phyloP scores from a whole-genome alignment of 2,797 vertebrate genomes.

The Mormyrops boulengeri region DNA sequence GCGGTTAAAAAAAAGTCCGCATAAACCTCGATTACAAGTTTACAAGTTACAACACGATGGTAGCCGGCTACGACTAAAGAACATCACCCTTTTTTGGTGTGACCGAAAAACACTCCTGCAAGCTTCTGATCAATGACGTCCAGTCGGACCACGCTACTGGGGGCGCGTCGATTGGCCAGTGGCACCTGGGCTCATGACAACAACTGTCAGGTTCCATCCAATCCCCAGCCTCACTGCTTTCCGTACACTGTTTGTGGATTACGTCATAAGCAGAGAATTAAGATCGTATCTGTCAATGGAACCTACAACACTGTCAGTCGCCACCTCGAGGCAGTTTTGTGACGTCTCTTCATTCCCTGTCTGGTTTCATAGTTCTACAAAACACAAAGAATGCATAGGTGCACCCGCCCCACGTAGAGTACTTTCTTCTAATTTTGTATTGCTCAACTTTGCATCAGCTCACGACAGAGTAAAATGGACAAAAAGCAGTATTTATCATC shows the following conservation, averaged over 20 bases:
- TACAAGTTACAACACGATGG: neutral
- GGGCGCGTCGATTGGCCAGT: conserved; percentile 64
- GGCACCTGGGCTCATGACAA: conserved; percentile 82
- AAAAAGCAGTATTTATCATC: conserved; percentile 60
- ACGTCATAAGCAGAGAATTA: conserved; percentile 59
- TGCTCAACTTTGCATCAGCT: neutral
- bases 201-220: conserved; percentile 50
- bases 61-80: neutral
- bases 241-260: conserved; percentile 59
- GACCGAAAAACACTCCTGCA: conserved; percentile 24
- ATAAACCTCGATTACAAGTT: neutral
- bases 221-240: conserved; percentile 47
- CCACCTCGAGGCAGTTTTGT: conserved; percentile 38
- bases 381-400: neutral
- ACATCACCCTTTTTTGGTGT: neutral
- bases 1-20: neutral
- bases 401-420: neutral
- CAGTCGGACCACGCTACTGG: conserved; percentile 82
- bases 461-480: conserved; percentile 54
- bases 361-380: neutral
- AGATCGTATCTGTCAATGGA: conserved; percentile 41
- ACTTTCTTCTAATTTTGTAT: neutral
- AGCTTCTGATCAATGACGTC: conserved; percentile 86
- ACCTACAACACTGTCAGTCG: conserved; percentile 20
- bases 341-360: neutral